Base-by-base conservation (phyloP, 2,888 invertebrate species). In the Acronicta leporina region DNA sequence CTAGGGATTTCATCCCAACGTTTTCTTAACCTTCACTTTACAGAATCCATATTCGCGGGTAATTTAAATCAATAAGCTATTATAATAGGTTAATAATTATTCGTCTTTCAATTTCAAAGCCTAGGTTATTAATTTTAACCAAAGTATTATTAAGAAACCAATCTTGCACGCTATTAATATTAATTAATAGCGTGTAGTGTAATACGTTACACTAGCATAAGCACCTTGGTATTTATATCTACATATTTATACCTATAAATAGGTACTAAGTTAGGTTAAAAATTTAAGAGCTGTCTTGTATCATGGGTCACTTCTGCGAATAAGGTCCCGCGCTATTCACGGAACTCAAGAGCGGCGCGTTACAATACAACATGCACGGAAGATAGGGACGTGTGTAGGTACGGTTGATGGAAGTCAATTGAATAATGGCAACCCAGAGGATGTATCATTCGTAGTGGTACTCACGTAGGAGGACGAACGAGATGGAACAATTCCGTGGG, bases 401-500 rank as follows among this genome's bases (percentile, higher is more conserved):
- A 63, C 65, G 57, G 67, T 79, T 80, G 85, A 86, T 86, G 80
- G 56, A 74, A 80, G 84, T 85, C 89, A 94, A 93, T 93, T 92
- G 92, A 87, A 92, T 94, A 92, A 92, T 92, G 81, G 82, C 84
- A 79, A 84, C 79, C 74, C 80, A 83, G 85, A 92, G 90, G 92
- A 92, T 90, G 88, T 84, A 81, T 85, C 85, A 85, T 87, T 75
- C 86, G 86, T 81, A 67, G 76, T 81, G 80, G 87, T 92, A 96
- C 97, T 96, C 95, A 97, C 96, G 97, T 97, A 85, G 97, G 96
- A 86, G 97, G 97, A 94, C 97, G 97, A 75, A 97, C 97, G 92
- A 98, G 96, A 94, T 97, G 97, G 87, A 98, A 97, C 77, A 98
- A 95, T 93, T 98, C 98, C 75, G 97, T 96, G 61, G 98, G 97